These are phyloP conservation scores for Oasisia sp. DNA, from an alignment of 2,888 invertebrate species.

Conservation along the genomic window DNA sequence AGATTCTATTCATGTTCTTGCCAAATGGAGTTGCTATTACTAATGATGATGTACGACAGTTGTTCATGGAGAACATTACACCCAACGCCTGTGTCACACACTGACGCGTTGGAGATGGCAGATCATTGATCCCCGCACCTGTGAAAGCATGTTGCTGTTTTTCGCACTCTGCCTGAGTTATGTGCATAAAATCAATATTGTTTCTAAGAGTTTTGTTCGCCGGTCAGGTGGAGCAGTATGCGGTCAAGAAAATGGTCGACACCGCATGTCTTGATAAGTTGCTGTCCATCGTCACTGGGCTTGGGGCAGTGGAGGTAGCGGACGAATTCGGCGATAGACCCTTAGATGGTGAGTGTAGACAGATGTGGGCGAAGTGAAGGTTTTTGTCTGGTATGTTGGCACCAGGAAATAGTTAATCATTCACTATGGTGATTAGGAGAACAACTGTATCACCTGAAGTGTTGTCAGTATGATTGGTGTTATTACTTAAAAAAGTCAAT, in stretches of 20 bases:
- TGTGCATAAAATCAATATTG: conserved; percentile 17
- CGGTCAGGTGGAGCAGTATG: background rate
- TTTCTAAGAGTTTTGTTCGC: background rate
- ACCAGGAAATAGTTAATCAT: background rate
- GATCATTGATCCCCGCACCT: background rate
- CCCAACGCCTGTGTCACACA: background rate
- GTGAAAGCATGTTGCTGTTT: background rate
- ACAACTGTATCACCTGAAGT: background rate
- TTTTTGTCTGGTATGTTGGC: background rate
- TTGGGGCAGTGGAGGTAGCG: background rate
- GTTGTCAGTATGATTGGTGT: background rate
- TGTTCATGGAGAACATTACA: background rate
- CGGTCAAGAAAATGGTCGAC: conserved; percentile 13
- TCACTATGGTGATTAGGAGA: background rate
- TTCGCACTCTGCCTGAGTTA: background rate
- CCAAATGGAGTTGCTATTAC: background rate
- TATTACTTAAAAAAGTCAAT: no score
- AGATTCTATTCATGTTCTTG: background rate
- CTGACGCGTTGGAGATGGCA: background rate
- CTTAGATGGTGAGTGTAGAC: background rate
- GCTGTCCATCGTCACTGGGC: background rate
- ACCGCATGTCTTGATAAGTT: background rate
- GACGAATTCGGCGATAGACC: background rate
- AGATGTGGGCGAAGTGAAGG: background rate
- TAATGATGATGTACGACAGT: background rate